A percentile compares a stretch with the other conserved stretches of the same genome.
phyloP scores from a whole-genome alignment of 2,113 vertebrate species.

The Notothenia rossii region DNA sequence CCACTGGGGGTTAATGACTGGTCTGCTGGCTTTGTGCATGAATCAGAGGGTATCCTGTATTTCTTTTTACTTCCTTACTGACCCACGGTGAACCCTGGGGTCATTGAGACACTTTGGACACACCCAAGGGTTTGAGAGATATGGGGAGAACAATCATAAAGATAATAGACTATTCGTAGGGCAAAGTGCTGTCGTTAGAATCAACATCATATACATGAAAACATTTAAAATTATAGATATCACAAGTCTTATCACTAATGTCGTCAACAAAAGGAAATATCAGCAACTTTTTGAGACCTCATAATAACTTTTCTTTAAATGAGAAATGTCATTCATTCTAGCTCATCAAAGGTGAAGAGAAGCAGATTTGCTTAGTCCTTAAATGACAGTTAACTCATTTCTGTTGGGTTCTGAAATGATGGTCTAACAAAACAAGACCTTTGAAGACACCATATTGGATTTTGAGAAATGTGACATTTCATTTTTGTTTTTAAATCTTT shows the following conservation, averaged over 20 bases:
- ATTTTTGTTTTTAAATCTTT: too few species aligned
- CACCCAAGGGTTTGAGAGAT: slow-evolving; percentile 36
- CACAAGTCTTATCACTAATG: background rate
- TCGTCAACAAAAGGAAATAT: background rate
- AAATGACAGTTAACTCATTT: background rate
- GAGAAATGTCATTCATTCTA: background rate
- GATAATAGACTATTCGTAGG: slow-evolving; percentile 21
- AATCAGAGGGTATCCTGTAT: slow-evolving; percentile 64
- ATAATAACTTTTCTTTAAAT: background rate
- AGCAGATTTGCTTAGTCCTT: background rate
- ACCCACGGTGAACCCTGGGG: slow-evolving; percentile 20
- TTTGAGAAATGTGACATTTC: too few species aligned
- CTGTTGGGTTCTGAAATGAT: background rate
- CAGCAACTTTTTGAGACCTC: background rate
- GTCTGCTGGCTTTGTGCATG: slow-evolving; percentile 56
- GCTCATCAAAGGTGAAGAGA: background rate
- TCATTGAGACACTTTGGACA: slow-evolving; percentile 31
- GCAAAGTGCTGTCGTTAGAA: background rate
- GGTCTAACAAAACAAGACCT: background rate
- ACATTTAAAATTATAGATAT: background rate
- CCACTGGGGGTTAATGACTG: slow-evolving; percentile 72
- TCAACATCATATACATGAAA: background rate
- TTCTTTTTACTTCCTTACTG: slow-evolving; percentile 11
- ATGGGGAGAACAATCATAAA: slow-evolving; percentile 9
- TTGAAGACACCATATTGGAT: too few species aligned